Evolutionary conservation across 2,888 invertebrate species (phyloP).

Genomic region (Apeira syringaria): DNA sequence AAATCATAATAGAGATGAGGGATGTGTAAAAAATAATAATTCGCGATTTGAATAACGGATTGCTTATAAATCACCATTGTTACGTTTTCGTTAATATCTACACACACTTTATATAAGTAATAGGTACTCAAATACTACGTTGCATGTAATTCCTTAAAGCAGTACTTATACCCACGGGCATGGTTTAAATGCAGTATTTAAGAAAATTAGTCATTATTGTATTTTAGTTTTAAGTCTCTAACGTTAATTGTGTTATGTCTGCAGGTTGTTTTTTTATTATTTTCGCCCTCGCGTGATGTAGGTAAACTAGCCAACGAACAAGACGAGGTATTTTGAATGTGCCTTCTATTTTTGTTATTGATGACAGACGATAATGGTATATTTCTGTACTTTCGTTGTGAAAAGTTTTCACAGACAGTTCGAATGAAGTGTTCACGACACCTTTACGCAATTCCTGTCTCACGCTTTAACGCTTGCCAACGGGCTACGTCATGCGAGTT

Average conservation of each 20-base stretch:
- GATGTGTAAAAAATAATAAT: no score
- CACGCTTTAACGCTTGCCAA: constrained; percentile 73
- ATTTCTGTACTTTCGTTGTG: constrained; percentile 69
- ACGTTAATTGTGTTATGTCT: not conserved
- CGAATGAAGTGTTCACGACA: constrained; percentile 71
- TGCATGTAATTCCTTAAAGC: no score
- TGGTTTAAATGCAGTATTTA: no score
- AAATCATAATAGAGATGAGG: no score
- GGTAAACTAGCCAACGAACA: constrained; percentile 29
- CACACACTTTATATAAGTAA: no score
- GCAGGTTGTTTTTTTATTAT: constrained; percentile 3
- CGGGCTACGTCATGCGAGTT: constrained; percentile 62
- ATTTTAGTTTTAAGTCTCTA: no score
- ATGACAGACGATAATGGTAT: constrained; percentile 70
- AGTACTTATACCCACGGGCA: no score
- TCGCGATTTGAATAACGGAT: no score
- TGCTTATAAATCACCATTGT: no score
- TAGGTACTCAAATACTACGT: no score
- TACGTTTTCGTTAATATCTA: no score
- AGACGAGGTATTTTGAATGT: constrained; percentile 45
- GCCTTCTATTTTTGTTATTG: constrained; percentile 54
- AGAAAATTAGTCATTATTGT: no score
- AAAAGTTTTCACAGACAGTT: constrained; percentile 63
- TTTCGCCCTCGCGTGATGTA: constrained; percentile 10
- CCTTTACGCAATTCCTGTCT: constrained; percentile 79